phyloP scores from a whole-genome alignment of 1,140 invertebrate genomes.

The Drosophila pseudoananassae region DNA sequence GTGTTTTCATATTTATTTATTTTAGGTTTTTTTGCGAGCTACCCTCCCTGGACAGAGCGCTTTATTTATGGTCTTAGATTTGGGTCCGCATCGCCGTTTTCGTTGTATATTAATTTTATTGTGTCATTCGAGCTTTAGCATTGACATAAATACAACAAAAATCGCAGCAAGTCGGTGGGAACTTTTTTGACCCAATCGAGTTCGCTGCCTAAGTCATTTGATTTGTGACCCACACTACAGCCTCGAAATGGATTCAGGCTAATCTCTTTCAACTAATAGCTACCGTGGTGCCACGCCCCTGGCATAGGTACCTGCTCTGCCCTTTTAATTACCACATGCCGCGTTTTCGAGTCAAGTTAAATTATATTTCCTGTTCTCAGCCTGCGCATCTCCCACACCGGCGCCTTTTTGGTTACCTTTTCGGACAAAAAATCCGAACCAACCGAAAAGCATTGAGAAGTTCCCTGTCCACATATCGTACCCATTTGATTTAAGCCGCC shows the following conservation, averaged over 20 bases:
- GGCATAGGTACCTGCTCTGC: constrained; percentile 71
- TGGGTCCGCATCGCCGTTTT: constrained; percentile 55
- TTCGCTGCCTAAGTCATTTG: constrained; percentile 81
- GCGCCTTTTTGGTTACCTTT: constrained; percentile 32
- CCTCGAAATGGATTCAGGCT: constrained; percentile 43
- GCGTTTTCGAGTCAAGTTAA: constrained; percentile 71
- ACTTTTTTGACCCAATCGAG: constrained; percentile 53
- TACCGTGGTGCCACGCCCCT: constrained; percentile 69
- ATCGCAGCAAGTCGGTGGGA: constrained; percentile 53
- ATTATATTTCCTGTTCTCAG: constrained; percentile 79
- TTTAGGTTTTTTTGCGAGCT: constrained; percentile 19
- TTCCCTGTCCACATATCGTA: constrained; percentile 16
- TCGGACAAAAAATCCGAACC: not conserved
- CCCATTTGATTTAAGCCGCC: constrained; percentile 77
- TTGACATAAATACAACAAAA: constrained; percentile 62
- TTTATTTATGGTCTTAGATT: constrained; percentile 79
- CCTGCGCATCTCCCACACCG: constrained; percentile 27
- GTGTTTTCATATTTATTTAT: constrained; percentile 63
- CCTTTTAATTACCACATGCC: constrained; percentile 82
- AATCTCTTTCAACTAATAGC: constrained; percentile 72
- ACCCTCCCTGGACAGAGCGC: constrained; percentile 44
- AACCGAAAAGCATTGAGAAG: constrained; percentile 48
- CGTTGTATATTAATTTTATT: constrained; percentile 79
- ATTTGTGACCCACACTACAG: constrained; percentile 51
- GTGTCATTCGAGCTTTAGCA: constrained; percentile 65